phyloP scores from a whole-genome alignment of 2,113 vertebrate species.

The Micronycteris hirsuta region DNA sequence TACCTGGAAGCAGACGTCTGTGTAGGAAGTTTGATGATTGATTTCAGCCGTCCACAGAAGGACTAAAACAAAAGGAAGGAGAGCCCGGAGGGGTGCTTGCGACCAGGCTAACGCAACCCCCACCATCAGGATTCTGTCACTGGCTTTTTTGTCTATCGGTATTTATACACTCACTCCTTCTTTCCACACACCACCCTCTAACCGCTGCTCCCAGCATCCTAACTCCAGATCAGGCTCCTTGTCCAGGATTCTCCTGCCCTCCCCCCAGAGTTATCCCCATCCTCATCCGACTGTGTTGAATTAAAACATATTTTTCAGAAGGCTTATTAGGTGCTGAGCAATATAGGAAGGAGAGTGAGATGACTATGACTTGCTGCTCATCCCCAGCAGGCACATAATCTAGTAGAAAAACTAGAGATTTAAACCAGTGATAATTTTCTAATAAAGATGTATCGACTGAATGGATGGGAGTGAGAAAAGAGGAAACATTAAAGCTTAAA shows the following conservation, averaged over 20 bases:
- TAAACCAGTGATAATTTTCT: background rate
- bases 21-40: background rate
- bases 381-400: background rate
- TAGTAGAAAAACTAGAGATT: background rate
- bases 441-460: background rate
- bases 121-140: background rate
- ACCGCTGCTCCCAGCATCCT: background rate
- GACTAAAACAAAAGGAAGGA: background rate
- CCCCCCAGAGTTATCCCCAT: background rate
- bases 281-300: background rate
- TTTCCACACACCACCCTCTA: background rate
- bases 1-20: background rate
- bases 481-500: background rate
- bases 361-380: background rate
- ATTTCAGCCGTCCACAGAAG: background rate
- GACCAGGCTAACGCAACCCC: background rate
- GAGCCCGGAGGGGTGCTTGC: background rate
- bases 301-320: background rate
- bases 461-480: background rate
- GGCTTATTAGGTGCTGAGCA: background rate
- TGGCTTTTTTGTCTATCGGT: background rate
- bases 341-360: background rate
- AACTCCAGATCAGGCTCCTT: background rate
- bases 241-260: background rate
- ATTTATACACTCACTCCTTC: background rate